Conservation (phyloP, 2,888 invertebrate genomes). For the Schrankia costaestrigalis region DNA sequence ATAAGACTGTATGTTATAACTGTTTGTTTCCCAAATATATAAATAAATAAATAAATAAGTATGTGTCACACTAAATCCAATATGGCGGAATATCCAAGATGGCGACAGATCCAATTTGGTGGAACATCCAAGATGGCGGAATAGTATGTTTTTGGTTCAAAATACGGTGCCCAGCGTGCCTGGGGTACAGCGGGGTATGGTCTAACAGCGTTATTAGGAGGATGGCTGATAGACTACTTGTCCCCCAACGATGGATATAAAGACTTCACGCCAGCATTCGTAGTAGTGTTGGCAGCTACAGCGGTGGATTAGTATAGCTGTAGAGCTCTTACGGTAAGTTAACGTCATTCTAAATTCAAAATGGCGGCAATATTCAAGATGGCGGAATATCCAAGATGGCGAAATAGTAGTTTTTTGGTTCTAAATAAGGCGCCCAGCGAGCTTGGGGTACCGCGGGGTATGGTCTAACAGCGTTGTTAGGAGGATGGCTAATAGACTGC, state of each 20-base stretch:
- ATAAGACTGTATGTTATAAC: too few relatives aligned
- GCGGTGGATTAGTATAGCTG: slow-evolving; percentile 55
- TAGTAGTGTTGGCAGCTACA: slow-evolving; percentile 83
- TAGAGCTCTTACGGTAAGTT: background rate
- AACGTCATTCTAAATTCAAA: background rate
- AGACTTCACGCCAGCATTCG: slow-evolving; percentile 87
- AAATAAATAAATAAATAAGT: too few relatives aligned
- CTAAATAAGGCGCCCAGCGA: slow-evolving; percentile 87
- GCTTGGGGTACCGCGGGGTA: slow-evolving; percentile 93
- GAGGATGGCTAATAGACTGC: slow-evolving; percentile 85
- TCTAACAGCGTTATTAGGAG: slow-evolving; percentile 85
- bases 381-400: too few relatives aligned
- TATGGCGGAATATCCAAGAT: too few relatives aligned
- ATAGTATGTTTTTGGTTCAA: too few relatives aligned
- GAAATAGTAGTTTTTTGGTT: too few relatives aligned
- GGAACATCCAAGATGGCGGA: too few relatives aligned
- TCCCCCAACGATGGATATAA: slow-evolving; percentile 74
- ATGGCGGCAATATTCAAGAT: too few relatives aligned
- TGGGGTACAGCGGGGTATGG: slow-evolving; percentile 93
- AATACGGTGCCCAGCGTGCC: slow-evolving; percentile 89
- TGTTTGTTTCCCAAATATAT: too few relatives aligned
- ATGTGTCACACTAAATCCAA: too few relatives aligned
- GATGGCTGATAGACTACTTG: slow-evolving; percentile 84
- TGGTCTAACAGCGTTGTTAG: slow-evolving; percentile 85
- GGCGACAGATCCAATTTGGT: too few relatives aligned